Conservation (phyloP, 2,797 vertebrate species). For the Chrysolophus pictus region DNA sequence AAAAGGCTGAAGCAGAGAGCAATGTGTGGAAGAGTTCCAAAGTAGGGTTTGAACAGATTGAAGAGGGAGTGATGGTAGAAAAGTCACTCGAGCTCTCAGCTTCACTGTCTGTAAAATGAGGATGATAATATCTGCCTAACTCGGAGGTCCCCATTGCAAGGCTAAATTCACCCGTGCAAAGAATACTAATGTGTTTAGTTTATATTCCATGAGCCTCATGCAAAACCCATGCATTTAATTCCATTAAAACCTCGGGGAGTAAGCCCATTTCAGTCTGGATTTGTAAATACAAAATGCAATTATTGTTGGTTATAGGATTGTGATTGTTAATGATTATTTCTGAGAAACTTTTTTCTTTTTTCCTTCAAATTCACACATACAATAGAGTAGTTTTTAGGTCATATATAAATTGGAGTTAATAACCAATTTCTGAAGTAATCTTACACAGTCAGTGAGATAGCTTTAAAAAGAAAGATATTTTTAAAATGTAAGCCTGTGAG, state of each 20-base stretch:
- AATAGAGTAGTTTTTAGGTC: background rate
- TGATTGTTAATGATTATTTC: background rate
- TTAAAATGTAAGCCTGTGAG: background rate
- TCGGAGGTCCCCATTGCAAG: constrained; percentile 4
- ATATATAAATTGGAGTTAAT: background rate
- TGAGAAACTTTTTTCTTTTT: background rate
- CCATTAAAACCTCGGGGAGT: background rate
- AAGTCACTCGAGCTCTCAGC: background rate
- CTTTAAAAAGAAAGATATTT: background rate
- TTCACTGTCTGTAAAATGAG: constrained; percentile 14
- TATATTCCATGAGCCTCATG: background rate
- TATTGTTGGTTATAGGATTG: background rate
- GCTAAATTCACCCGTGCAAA: background rate
- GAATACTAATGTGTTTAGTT: background rate
- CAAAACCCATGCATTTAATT: background rate
- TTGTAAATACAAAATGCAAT: background rate
- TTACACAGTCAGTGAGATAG: background rate
- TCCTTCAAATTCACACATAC: accelerated
- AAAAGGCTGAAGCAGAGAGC: background rate
- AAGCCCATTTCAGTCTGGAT: background rate
- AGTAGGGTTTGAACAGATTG: background rate
- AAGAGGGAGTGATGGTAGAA: background rate
- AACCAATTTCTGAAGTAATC: background rate
- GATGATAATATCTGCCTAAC: constrained; percentile 23
- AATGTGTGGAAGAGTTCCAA: background rate